Evolutionary conservation across 2,888 invertebrate species (phyloP).

Genomic region (Nomada lathburiana): DNA sequence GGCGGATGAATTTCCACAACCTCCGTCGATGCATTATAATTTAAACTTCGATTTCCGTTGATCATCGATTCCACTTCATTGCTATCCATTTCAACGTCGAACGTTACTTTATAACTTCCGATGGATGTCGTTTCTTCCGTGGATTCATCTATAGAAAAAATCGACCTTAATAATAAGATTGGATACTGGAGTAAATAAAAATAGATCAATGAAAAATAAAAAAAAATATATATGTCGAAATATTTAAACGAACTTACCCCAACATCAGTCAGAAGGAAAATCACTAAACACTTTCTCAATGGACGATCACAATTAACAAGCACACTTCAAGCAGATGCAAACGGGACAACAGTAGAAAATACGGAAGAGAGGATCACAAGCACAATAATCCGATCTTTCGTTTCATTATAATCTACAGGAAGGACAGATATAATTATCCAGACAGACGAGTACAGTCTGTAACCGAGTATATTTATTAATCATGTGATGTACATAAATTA

Average conservation of each 20-base stretch:
- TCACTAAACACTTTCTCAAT: constrained; percentile 38
- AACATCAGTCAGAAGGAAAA: constrained; percentile 21
- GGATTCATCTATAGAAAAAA: constrained; percentile 34
- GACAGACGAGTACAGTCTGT: constrained; percentile 55
- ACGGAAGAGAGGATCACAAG: constrained; percentile 1
- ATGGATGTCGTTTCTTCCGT: neutral
- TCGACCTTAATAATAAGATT: too few species aligned
- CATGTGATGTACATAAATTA: constrained; percentile 81
- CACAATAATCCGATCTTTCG: neutral
- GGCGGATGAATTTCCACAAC: constrained; percentile 63
- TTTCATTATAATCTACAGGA: constrained; percentile 1
- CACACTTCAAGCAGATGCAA: constrained; percentile 57
- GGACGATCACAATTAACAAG: constrained; percentile 60
- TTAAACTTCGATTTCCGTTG: neutral
- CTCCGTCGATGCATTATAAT: constrained; percentile 32
- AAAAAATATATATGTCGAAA: neutral
- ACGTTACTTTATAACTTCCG: neutral
- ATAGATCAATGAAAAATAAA: neutral
- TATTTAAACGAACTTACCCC: constrained; percentile 58
- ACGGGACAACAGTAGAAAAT: constrained; percentile 4
- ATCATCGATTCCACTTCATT: neutral
- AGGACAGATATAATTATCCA: constrained; percentile 35
- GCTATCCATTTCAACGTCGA: neutral
- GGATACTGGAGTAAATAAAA: neutral
- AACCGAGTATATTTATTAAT: constrained; percentile 79